Conservation (phyloP, 2,113 vertebrate genomes). For the Indicator maculatus region DNA sequence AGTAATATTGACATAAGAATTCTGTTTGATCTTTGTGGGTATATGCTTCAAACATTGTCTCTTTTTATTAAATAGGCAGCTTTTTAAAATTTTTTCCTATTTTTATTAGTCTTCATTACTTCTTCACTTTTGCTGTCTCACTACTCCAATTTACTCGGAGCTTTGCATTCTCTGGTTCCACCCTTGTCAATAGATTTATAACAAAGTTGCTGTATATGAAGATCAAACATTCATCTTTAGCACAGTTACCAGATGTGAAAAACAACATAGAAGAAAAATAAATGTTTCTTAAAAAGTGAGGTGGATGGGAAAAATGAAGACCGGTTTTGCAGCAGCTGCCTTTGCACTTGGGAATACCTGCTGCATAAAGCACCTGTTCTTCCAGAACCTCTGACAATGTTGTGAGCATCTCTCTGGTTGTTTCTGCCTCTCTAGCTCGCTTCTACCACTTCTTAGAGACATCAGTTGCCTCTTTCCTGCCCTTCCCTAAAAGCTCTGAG, state of each 20-base stretch:
- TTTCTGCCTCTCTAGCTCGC: no score
- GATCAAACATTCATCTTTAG: constrained; percentile 26
- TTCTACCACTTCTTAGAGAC: neutral
- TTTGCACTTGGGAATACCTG: neutral
- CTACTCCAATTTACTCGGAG: neutral
- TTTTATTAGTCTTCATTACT: neutral
- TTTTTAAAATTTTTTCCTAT: neutral
- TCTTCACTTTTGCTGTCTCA: neutral
- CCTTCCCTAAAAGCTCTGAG: neutral
- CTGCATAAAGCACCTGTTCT: neutral
- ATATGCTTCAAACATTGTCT: constrained; percentile 17
- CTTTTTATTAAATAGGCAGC: constrained; percentile 5
- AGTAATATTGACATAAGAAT: constrained; percentile 38
- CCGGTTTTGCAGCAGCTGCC: neutral
- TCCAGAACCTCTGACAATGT: neutral
- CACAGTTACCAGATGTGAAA: neutral
- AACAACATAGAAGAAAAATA: neutral
- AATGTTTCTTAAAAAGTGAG: neutral
- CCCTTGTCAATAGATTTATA: neutral
- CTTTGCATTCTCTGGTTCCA: constrained; percentile 27
- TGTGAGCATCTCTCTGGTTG: neutral
- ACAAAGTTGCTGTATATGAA: neutral
- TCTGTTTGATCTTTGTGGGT: constrained; percentile 49
- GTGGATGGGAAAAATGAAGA: neutral
- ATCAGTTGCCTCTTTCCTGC: neutral